Base-by-base conservation (phyloP, 2,113 vertebrate species). In the Cavia porcellus region DNA sequence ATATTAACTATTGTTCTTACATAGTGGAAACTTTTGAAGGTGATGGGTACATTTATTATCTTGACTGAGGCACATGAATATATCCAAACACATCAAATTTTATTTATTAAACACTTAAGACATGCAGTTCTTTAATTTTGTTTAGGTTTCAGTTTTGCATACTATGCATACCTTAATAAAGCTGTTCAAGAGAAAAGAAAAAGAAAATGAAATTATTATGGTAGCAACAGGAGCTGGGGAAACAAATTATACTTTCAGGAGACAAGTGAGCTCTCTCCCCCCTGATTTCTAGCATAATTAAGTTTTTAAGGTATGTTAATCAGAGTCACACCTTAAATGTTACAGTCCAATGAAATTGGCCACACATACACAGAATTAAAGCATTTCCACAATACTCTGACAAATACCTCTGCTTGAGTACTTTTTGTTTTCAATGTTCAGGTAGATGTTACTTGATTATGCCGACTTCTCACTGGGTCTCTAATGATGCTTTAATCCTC, bases 401-500 rank as follows among this genome's bases (percentile, higher is more conserved):
- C 92, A 98, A 97, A 96, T 89, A 97, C 97, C 92, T 97, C 94
- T 93, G 82, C 90, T 94, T 97, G 95, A 97, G 94, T 98, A 98
- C 97, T 98, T 98, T 95, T 89, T 97, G 86, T 86, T 95, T 98
- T 96, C 70, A 96, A 95, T 97, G 97, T 97, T 97, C 90, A 90
- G 93, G 98, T 96, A 79, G 91, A 96, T 98, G 98, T 98, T 97
- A 89, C 95, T 95, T 98, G 96, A 98, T 98, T 98, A 97, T 92
- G 97, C 98, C 85, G 97, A 66, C 96, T 98, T 98, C 83, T 93
- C 97, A 98, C 97, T 97, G 86, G 68, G 92, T 97, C 95, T 75
- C 97, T 98, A 98, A 98, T 97, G 96, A 91, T 86, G 70, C 95
- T 92, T 97, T 97, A 98, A 98, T 98, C 95, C 81, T 97, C 74